A percentile compares a stretch with the other conserved stretches of the same genome.
Evolutionary conservation across 1,140 invertebrate genomes (phyloP).

Genomic region (Venustaconcha ellipsiformis): DNA sequence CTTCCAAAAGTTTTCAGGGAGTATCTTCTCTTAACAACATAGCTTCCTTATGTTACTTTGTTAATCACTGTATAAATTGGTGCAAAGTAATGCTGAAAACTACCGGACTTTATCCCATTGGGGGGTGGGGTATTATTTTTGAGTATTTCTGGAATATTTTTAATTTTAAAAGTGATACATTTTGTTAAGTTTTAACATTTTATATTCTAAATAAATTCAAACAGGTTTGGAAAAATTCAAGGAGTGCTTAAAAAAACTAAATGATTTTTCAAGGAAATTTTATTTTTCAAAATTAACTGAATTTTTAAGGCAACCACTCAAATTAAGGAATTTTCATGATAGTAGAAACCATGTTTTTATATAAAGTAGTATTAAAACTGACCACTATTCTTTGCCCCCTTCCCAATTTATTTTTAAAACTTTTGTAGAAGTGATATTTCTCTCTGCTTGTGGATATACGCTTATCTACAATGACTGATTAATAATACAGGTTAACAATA

Average conservation of each 20-base stretch:
- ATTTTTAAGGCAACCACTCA: neutral
- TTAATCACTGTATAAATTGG: too few relatives aligned
- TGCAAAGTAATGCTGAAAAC: neutral
- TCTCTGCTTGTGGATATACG: neutral
- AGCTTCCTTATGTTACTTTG: neutral
- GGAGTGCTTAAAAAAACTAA: neutral
- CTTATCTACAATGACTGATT: too few relatives aligned
- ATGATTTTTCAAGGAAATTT: neutral
- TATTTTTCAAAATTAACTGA: too few relatives aligned
- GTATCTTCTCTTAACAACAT: neutral
- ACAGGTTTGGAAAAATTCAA: too few relatives aligned
- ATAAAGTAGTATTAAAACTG: constrained; percentile 10
- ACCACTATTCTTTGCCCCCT: neutral
- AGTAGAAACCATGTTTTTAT: neutral
- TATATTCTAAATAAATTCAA: neutral
- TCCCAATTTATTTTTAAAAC: neutral
- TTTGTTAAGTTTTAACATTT: neutral
- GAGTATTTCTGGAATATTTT: neutral
- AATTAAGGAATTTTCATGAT: neutral
- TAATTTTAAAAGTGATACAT: neutral
- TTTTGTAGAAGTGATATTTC: neutral
- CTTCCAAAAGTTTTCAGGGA: neutral
- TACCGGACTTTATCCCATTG: neutral
- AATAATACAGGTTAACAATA: constrained; percentile 10
- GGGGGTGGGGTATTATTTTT: too few relatives aligned